These are phyloP conservation scores for Palythoa caribaeorum DNA, from an alignment of 92 coral and sea anemone genomes.

Conservation along the genomic window DNA sequence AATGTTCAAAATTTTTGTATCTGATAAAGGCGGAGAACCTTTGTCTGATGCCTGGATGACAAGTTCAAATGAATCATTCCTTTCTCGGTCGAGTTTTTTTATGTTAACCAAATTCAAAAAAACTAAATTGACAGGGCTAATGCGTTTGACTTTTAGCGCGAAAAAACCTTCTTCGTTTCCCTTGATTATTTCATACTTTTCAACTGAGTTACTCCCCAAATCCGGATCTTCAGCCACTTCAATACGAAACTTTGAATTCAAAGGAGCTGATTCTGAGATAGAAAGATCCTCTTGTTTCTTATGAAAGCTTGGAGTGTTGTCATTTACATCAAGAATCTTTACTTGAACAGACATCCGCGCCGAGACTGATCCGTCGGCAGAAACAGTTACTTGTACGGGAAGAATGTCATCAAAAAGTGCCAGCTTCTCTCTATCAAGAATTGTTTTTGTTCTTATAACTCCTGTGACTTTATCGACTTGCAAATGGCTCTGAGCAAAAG, in stretches of 20 bases:
- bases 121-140: conserved; percentile 60
- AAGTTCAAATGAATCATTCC: conserved; percentile 66
- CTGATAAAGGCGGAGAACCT: conserved; percentile 76
- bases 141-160: conserved; percentile 59
- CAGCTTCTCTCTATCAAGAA: conserved; percentile 75
- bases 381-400: conserved; percentile 65
- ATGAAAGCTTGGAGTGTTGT: conserved; percentile 74
- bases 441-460: conserved; percentile 62
- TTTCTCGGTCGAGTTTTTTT: conserved; percentile 82
- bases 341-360: conserved; percentile 70
- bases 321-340: conserved; percentile 77
- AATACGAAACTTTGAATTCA: conserved; percentile 69
- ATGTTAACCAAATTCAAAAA: conserved; percentile 66
- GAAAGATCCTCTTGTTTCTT: conserved; percentile 65
- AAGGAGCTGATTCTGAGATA: conserved; percentile 81
- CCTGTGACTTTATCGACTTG: conserved; percentile 65
- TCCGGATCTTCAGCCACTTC: conserved; percentile 74
- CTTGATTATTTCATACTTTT: conserved; percentile 71
- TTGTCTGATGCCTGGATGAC: conserved; percentile 80
- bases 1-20: conserved; percentile 66
- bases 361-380: conserved; percentile 49
- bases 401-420: conserved; percentile 64
- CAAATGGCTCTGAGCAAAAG: conserved; percentile 54
- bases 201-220: conserved; percentile 80
- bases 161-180: conserved; percentile 79